Percentiles rank a stretch among this genome's conserved stretches.
These are phyloP conservation scores for Morelia viridis DNA, from an alignment of 2,797 vertebrate species.

Conservation along the genomic window DNA sequence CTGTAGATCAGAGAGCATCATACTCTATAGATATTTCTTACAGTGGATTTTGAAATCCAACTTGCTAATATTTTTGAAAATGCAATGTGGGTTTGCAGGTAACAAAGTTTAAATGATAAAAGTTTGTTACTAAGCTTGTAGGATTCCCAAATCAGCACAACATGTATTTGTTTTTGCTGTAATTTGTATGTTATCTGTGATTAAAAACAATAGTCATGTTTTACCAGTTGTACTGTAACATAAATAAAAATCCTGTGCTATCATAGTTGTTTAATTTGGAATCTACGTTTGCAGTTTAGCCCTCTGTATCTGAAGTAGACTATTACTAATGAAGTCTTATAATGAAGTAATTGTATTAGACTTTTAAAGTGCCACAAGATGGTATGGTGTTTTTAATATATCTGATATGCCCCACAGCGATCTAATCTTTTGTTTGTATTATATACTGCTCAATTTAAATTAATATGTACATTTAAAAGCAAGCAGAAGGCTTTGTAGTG, in stretches of 20 bases:
- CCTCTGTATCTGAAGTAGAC: background rate
- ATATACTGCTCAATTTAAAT: background rate
- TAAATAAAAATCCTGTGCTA: background rate
- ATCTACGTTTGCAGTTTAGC: background rate
- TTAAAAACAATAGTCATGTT: background rate
- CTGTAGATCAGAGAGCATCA: background rate
- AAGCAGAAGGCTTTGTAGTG: background rate
- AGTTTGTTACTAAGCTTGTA: background rate
- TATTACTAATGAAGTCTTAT: background rate
- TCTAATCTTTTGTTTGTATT: background rate
- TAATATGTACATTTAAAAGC: background rate
- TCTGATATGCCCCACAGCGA: background rate
- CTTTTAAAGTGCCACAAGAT: background rate
- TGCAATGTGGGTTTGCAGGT: background rate
- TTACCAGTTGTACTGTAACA: background rate
- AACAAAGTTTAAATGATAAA: background rate
- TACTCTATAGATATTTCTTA: background rate
- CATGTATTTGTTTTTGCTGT: background rate
- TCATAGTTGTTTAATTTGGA: background rate
- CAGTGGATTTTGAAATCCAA: background rate
- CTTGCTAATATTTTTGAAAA: background rate
- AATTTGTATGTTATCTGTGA: background rate
- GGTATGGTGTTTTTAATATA: background rate
- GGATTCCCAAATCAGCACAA: background rate
- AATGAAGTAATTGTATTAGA: background rate